Base-by-base conservation (phyloP, 2,888 invertebrate species). In the Orchesella flavescens region DNA sequence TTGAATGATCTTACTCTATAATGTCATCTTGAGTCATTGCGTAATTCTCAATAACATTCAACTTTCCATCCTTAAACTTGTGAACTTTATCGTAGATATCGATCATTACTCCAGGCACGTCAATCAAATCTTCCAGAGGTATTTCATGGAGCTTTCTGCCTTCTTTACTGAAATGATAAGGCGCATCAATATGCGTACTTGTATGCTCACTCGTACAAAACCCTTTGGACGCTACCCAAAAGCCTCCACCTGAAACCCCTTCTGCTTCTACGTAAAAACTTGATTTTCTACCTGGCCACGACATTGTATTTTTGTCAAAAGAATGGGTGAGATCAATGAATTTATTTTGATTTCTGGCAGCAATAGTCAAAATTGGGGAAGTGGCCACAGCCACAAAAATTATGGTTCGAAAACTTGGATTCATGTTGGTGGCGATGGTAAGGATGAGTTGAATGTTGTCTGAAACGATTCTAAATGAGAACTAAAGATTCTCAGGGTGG, bases 161-260 rank as follows among this genome's bases (percentile, higher is more conserved):
- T 1, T 89, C 88, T n/a, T 89, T 87, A 59, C 89, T 87, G 88
- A 93, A 93, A 88, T 93, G 93, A 78, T 91, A 91, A 0, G 93
- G 93, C 0, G 93, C 93, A 86, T 93, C 93, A 9, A 93, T 84
- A 86, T 93, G 93, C 0, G 93, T 93, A 0, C 93, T 93, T 0
- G 92, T 92, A 88, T 93, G 93, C 86, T 93, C 93, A 0, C 91
- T 90, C 0, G 65, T 66, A 17, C 46, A 69, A 46, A 86, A 86
- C 15, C 82, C 84, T 57, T 66, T 84, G 19, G 86, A 86, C 19
- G 86, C 75, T 15, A 84, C 66, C 86, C 80, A 80, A 23, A 66
- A 57, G 1, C 86, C 86, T 0, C 21, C 75, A 7, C 65, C 17
- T 5, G 83, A 66, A 1, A 57, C n/a, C 15, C 83, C 83, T 72